These are phyloP conservation scores for Hermaeophaga mercurialis DNA, from an alignment of 2,888 invertebrate species.

Conservation along the genomic window DNA sequence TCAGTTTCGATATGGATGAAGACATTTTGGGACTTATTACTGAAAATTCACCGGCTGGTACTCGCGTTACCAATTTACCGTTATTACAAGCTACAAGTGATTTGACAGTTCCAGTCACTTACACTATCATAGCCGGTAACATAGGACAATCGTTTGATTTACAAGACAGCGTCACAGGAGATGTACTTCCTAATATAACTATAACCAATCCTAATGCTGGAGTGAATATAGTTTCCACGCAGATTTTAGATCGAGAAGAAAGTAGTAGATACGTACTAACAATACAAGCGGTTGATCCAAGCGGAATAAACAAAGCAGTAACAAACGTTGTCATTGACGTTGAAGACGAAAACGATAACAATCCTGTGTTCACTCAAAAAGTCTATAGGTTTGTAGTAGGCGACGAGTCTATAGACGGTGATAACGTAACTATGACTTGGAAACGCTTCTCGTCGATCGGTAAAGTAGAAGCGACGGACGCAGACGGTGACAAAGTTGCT, in stretches of 20 bases:
- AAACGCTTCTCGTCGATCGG: constrained; percentile 83
- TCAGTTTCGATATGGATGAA: constrained; percentile 72
- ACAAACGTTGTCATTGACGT: constrained; percentile 79
- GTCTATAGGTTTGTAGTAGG: constrained; percentile 79
- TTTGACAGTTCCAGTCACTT: constrained; percentile 72
- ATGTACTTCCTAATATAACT: constrained; percentile 59
- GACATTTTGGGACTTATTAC: constrained; percentile 71
- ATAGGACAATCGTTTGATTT: constrained; percentile 76
- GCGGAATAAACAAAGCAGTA: constrained; percentile 79
- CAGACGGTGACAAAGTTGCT: constrained; percentile 90
- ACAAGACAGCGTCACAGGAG: constrained; percentile 63
- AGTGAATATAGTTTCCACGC: constrained; percentile 75
- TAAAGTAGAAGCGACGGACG: constrained; percentile 83
- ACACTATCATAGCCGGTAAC: constrained; percentile 80
- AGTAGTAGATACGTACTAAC: constrained; percentile 74
- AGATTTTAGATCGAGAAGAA: constrained; percentile 79
- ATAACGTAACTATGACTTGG: constrained; percentile 70
- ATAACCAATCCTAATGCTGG: constrained; percentile 63
- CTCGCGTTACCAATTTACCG: constrained; percentile 73
- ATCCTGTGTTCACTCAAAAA: constrained; percentile 79
- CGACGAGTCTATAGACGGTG: constrained; percentile 63
- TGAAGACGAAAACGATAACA: constrained; percentile 90
- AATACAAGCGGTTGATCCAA: constrained; percentile 79
- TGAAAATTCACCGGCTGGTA: constrained; percentile 78
- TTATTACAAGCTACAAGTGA: constrained; percentile 74